Evolutionary conservation across 2,113 vertebrate genomes (phyloP).

Genomic region (Psammodynastes pulverulentus): DNA sequence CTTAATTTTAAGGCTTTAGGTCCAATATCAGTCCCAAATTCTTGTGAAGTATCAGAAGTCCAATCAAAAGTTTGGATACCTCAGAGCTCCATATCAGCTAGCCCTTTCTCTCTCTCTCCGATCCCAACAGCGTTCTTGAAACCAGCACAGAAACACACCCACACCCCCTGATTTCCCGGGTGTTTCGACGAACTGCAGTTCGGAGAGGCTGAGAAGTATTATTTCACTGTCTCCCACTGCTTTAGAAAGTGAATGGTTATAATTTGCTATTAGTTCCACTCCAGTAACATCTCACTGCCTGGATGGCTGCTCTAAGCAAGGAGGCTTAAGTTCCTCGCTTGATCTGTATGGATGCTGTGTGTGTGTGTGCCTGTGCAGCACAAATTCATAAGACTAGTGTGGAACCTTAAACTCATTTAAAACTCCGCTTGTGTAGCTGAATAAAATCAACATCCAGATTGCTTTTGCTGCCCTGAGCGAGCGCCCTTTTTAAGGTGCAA

Average conservation of each 20-base stretch:
- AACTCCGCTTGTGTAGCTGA: background rate
- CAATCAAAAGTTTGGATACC: background rate
- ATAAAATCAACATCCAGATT: background rate
- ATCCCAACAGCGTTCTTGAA: background rate
- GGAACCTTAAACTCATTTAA: background rate
- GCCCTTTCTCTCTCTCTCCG: background rate
- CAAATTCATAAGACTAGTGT: background rate
- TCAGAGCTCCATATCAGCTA: background rate
- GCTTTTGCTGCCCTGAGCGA: background rate
- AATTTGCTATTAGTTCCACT: background rate
- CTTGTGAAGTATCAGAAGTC: background rate
- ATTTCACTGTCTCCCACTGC: background rate
- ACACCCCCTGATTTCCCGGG: background rate
- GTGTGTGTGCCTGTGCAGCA: background rate
- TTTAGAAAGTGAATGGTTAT: conserved; percentile 1
- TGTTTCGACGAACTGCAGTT: background rate
- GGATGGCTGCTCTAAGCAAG: background rate
- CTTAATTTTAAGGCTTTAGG: background rate
- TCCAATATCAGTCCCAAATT: background rate
- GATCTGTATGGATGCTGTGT: background rate
- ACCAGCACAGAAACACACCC: background rate
- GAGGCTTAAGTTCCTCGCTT: background rate
- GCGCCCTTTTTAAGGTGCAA: background rate
- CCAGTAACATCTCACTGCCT: background rate
- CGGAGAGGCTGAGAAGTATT: background rate